Percentiles rank a stretch among this genome's conserved stretches.
phyloP scores from a whole-genome alignment of 2,888 invertebrate genomes.

The Sesia bembeciformis region DNA sequence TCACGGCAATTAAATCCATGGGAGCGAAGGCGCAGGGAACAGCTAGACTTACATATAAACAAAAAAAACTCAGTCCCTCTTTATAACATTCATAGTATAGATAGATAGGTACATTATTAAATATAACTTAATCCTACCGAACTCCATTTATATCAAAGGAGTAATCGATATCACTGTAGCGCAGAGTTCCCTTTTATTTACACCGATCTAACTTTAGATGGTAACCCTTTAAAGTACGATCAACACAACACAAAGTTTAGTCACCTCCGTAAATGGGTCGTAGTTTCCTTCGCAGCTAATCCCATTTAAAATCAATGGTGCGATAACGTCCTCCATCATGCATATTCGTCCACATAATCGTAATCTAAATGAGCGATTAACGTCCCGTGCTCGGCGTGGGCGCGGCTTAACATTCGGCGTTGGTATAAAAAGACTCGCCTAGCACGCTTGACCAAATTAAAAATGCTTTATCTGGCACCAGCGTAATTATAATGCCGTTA shows the following conservation, averaged over 20 bases:
- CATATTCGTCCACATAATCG: slow-evolving; percentile 57
- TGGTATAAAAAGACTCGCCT: background rate
- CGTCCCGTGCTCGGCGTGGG: slow-evolving; percentile 47
- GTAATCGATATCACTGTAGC: no score
- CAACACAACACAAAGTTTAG: slow-evolving; percentile 5
- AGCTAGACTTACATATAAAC: no score
- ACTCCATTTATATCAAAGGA: no score
- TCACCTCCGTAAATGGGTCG: slow-evolving; percentile 10
- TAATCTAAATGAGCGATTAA: slow-evolving; percentile 66
- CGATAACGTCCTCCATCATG: slow-evolving; percentile 51
- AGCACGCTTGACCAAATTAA: slow-evolving; percentile 15
- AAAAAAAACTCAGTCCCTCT: no score
- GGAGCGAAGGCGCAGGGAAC: no score
- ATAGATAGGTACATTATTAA: no score
- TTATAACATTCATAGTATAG: no score
- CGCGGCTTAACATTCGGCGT: slow-evolving; percentile 41
- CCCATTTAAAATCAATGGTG: slow-evolving; percentile 53
- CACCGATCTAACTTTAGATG: no score
- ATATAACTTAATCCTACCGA: no score
- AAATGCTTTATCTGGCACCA: slow-evolving; percentile 45
- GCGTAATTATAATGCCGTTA: slow-evolving; percentile 54
- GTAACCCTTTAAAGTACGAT: no score
- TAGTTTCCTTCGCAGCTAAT: slow-evolving; percentile 40
- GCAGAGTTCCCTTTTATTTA: no score
- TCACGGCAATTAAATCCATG: no score